Evolutionary conservation across 2,888 invertebrate species (phyloP).

Genomic region (Brachypalpus laphriformis): DNA sequence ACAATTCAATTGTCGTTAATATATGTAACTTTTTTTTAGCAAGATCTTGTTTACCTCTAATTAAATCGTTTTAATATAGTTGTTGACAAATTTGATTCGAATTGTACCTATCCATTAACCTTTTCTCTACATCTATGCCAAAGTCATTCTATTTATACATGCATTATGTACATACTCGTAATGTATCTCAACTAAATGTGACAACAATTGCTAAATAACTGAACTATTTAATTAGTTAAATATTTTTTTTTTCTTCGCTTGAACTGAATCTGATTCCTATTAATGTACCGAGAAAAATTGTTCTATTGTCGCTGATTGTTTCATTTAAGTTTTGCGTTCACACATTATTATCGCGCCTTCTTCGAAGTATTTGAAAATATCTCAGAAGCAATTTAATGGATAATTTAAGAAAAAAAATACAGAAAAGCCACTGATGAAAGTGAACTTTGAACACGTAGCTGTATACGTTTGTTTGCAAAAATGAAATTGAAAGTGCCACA

Average conservation of each 20-base stretch:
- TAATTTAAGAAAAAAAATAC: neutral
- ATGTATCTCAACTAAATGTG: neutral
- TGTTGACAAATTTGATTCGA: slow-evolving; percentile 10
- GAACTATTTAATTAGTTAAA: neutral
- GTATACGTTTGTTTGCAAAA: neutral
- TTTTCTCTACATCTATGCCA: neutral
- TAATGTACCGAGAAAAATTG: neutral
- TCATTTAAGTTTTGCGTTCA: neutral
- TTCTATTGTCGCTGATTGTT: neutral
- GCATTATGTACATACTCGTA: no score
- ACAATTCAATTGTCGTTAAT: no score
- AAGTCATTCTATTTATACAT: neutral
- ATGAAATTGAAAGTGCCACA: slow-evolving; percentile 31
- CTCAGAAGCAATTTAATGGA: neutral
- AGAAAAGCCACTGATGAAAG: neutral
- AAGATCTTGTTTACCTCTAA: slow-evolving; percentile 3
- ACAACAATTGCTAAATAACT: neutral
- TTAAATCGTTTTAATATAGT: slow-evolving; percentile 19
- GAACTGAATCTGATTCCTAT: neutral
- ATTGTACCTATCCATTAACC: neutral
- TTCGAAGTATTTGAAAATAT: neutral
- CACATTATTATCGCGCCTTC: neutral
- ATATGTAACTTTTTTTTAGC: no score
- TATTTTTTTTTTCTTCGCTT: no score
- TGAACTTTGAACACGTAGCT: neutral